A percentile compares a stretch with the other conserved stretches of the same genome.
phyloP scores from a whole-genome alignment of 2,888 invertebrate genomes.

The Caenorhabditis sulstoni region DNA sequence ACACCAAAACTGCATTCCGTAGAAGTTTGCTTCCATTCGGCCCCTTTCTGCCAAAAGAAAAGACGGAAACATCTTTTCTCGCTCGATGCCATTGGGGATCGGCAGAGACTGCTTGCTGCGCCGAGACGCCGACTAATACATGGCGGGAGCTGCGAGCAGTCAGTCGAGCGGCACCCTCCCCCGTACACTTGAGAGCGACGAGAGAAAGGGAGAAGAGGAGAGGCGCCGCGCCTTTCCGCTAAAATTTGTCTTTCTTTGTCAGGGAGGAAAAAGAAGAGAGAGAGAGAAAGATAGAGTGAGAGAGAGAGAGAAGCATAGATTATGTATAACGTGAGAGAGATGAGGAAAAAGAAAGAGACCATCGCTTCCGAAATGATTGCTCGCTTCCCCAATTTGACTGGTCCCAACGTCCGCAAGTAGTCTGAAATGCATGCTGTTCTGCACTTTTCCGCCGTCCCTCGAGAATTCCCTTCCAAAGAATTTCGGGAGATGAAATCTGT shows the following conservation, averaged over 20 bases:
- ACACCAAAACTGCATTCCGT: no score
- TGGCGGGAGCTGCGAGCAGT: slow-evolving; percentile 22
- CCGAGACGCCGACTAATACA: slow-evolving; percentile 35
- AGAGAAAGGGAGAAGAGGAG: slow-evolving; percentile 22
- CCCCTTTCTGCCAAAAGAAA: no score
- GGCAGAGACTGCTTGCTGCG: neutral
- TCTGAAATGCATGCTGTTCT: neutral
- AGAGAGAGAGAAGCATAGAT: no score
- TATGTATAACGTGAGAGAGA: neutral
- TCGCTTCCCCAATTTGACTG: slow-evolving; percentile 9
- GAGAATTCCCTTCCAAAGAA: no score
- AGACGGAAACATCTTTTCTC: neutral
- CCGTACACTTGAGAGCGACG: slow-evolving; percentile 39
- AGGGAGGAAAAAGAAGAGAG: neutral
- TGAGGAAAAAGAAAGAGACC: neutral
- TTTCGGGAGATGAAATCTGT: no score
- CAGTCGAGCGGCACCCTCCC: slow-evolving; percentile 12
- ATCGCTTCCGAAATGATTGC: slow-evolving; percentile 1
- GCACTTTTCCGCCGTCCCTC: slow-evolving; percentile 20
- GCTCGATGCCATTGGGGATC: slow-evolving; percentile 15
- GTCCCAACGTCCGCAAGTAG: slow-evolving; percentile 1
- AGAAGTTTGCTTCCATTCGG: no score
- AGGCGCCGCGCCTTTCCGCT: slow-evolving; percentile 40
- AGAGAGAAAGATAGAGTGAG: neutral
- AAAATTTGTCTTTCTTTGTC: slow-evolving; percentile 9